Conservation (phyloP, 2,113 vertebrate genomes). For the Onychostruthus taczanowskii region DNA sequence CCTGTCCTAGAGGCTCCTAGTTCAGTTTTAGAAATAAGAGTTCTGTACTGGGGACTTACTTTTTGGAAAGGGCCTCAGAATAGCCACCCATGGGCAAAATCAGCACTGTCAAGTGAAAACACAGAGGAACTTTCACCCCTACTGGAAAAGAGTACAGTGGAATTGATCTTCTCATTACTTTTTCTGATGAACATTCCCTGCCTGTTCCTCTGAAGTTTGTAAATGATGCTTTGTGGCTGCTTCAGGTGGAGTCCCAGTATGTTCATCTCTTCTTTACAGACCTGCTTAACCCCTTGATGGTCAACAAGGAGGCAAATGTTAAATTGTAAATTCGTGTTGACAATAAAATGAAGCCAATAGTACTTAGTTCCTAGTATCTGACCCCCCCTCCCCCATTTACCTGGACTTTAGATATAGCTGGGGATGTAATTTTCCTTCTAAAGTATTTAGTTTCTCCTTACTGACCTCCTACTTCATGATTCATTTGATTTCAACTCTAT, state of each 20-base stretch:
- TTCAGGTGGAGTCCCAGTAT: neutral
- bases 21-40: neutral
- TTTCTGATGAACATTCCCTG: neutral
- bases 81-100: neutral
- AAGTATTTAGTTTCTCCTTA: neutral
- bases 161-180: neutral
- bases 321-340: neutral
- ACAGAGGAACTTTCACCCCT: neutral
- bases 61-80: neutral
- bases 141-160: neutral
- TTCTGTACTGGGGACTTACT: neutral
- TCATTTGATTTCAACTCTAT: neutral
- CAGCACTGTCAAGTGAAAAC: neutral
- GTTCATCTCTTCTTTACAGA: neutral
- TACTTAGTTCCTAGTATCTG: neutral
- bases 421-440: neutral
- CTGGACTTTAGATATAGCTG: neutral
- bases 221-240: neutral
- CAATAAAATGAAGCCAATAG: neutral
- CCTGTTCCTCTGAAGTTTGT: neutral
- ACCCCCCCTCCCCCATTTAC: neutral
- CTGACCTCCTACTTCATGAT: neutral
- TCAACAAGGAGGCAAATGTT: neutral
- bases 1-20: neutral
- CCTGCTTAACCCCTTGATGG: neutral